These are phyloP conservation scores for Xiphorhynchus elegans DNA, from an alignment of 2,113 vertebrate species.

Conservation along the genomic window DNA sequence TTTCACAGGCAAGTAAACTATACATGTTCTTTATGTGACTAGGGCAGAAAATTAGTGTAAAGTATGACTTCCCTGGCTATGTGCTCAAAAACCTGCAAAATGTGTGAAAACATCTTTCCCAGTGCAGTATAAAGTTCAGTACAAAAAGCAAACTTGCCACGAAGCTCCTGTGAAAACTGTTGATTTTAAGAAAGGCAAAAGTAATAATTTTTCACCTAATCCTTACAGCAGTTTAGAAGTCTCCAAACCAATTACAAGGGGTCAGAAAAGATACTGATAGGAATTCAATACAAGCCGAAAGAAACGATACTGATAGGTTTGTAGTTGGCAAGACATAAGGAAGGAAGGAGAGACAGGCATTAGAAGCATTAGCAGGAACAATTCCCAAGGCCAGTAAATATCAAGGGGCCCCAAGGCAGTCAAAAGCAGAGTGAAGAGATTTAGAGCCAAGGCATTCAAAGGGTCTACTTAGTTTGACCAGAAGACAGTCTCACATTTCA, in stretches of 20 bases:
- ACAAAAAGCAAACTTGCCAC: background rate
- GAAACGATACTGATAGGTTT: background rate
- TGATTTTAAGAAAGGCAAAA: background rate
- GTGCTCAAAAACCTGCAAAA: background rate
- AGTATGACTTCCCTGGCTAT: background rate
- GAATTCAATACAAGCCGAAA: background rate
- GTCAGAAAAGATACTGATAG: background rate
- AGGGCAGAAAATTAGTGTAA: background rate
- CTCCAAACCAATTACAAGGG: background rate
- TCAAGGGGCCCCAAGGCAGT: slow-evolving; percentile 44
- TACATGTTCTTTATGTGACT: background rate
- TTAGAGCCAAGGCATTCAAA: slow-evolving; percentile 65
- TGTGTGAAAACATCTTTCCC: background rate
- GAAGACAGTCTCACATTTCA: slow-evolving; percentile 66
- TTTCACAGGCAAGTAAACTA: background rate
- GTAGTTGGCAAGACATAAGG: background rate
- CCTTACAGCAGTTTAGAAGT: background rate
- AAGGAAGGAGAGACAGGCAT: slow-evolving; percentile 6
- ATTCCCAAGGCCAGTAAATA: slow-evolving; percentile 48
- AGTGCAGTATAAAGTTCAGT: background rate
- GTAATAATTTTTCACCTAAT: background rate
- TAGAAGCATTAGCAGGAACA: slow-evolving; percentile 27
- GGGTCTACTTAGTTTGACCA: slow-evolving; percentile 52
- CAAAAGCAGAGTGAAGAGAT: slow-evolving; percentile 53
- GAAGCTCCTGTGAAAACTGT: background rate